Conservation (phyloP, 2,113 vertebrate species). For the Miniopterus natalensis region DNA sequence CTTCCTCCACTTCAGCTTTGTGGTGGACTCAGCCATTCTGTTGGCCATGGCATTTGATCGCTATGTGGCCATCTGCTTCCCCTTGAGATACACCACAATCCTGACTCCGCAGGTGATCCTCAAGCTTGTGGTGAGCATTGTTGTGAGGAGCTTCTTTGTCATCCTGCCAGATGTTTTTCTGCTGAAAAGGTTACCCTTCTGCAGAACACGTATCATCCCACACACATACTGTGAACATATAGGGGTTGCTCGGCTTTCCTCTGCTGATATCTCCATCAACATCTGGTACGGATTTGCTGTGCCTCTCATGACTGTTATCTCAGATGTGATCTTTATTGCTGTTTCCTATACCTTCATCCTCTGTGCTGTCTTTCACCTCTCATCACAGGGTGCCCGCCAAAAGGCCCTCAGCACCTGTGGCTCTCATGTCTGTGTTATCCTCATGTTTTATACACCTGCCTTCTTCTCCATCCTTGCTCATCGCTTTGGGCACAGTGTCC, state of each 20-base stretch:
- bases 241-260: conserved; percentile 73
- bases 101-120: conserved; percentile 42
- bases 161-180: conserved; percentile 75
- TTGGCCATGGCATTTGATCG: conserved; percentile 80
- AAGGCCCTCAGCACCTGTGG: conserved; percentile 77
- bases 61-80: conserved; percentile 80
- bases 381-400: conserved; percentile 71
- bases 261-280: conserved; percentile 78
- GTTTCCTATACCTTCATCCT: conserved; percentile 77
- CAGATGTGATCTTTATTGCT: conserved; percentile 71
- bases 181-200: conserved; percentile 76
- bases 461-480: conserved; percentile 78
- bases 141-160: conserved; percentile 68
- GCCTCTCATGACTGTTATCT: conserved; percentile 68
- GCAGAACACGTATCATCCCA: conserved; percentile 35
- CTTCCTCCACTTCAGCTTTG: conserved; percentile 82
- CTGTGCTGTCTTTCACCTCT: conserved; percentile 59
- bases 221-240: conserved; percentile 80
- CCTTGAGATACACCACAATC: conserved; percentile 75
- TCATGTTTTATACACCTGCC: conserved; percentile 78
- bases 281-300: conserved; percentile 80
- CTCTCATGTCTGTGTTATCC: conserved; percentile 76
- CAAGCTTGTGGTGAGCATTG: conserved; percentile 23
- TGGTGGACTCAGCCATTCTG: conserved; percentile 79
- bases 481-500: conserved; percentile 75